phyloP scores from a whole-genome alignment of 2,888 invertebrate genomes.

The Drosophila macrothrix region DNA sequence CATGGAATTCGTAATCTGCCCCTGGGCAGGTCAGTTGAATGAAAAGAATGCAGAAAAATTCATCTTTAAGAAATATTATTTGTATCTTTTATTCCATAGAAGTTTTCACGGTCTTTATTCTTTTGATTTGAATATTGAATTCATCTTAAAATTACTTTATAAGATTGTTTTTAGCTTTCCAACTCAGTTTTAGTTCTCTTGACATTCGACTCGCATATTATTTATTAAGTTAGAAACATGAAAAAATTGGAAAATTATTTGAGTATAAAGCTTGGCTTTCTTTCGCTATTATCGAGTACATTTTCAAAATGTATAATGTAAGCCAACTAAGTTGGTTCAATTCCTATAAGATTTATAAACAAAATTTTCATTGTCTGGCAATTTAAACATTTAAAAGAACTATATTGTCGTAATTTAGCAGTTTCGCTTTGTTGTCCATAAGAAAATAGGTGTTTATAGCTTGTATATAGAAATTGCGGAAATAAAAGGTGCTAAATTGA shows the following conservation, averaged over 20 bases:
- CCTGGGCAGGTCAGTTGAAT: conserved; percentile 5
- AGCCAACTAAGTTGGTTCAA: neutral
- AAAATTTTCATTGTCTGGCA: neutral
- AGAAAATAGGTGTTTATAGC: conserved; percentile 4
- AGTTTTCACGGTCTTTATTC: neutral
- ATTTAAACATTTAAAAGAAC: neutral
- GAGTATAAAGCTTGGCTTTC: neutral
- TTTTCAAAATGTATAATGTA: neutral
- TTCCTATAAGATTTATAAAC: neutral
- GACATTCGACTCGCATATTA: neutral
- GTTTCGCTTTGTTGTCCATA: conserved; percentile 11
- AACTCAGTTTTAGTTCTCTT: neutral
- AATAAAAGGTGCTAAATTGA: conserved; percentile 4
- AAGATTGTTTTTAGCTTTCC: neutral
- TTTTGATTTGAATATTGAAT: neutral
- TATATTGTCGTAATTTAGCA: too few relatives aligned
- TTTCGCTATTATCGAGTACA: neutral
- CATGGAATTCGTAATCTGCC: conserved; percentile 8
- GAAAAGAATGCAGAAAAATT: neutral
- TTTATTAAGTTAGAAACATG: neutral
- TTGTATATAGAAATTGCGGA: neutral
- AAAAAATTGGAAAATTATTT: neutral
- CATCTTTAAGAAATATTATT: neutral
- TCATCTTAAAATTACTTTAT: neutral
- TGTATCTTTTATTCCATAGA: neutral